Evolutionary conservation across 2,888 invertebrate genomes (phyloP).

Genomic region (Eupithecia exiguata): DNA sequence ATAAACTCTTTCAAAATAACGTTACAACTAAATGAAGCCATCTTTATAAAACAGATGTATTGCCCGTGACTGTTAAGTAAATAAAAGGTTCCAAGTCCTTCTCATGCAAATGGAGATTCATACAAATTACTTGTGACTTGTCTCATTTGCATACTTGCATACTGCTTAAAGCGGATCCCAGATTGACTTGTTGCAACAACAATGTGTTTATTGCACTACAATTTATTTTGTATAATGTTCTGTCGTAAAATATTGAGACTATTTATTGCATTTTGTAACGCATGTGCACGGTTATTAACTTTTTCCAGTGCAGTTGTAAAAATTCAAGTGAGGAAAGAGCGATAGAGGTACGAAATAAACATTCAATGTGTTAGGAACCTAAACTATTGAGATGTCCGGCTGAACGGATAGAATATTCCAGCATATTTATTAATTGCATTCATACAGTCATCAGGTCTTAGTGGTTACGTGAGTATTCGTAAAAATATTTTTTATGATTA

Average conservation of each 20-base stretch:
- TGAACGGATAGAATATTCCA: too few relatives aligned
- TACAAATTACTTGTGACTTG: neutral
- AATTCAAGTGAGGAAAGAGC: neutral
- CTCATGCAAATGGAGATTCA: constrained; percentile 18
- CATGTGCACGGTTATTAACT: neutral
- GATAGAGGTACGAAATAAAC: neutral
- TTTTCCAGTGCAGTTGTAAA: neutral
- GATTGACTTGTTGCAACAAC: constrained; percentile 7
- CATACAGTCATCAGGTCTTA: too few relatives aligned
- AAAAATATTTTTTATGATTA: too few relatives aligned
- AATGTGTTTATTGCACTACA: neutral
- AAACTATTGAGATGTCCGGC: neutral
- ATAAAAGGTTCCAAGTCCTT: constrained; percentile 12
- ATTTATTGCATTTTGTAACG: constrained; percentile 11
- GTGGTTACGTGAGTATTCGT: too few relatives aligned
- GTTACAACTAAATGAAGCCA: neutral
- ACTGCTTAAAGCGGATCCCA: neutral
- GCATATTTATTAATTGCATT: too few relatives aligned
- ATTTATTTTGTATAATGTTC: neutral
- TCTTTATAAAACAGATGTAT: neutral
- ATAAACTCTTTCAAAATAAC: constrained; percentile 1
- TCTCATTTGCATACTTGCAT: constrained; percentile 10
- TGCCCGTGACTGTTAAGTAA: constrained; percentile 5
- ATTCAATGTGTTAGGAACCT: neutral
- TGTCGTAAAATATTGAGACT: neutral